Conservation (phyloP, 2,113 vertebrate genomes). For the Chlamydotis undulata region DNA sequence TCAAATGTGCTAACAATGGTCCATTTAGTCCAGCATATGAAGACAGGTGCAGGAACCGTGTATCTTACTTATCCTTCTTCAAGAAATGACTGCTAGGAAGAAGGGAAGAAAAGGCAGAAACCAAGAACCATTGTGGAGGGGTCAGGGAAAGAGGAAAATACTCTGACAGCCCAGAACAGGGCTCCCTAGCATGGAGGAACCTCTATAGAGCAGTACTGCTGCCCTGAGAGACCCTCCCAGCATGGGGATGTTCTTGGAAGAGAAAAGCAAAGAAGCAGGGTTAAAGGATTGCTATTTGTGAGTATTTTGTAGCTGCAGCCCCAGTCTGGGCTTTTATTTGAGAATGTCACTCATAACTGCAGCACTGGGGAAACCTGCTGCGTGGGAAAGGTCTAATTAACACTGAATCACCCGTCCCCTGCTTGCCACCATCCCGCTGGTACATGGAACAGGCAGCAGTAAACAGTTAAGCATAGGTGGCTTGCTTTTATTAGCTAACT, state of each 20-base stretch:
- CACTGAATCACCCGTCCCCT: not conserved
- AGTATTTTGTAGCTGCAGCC: not conserved
- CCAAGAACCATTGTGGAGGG: not conserved
- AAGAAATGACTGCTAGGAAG: not conserved
- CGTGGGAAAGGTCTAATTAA: conserved; percentile 19
- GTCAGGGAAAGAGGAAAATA: not conserved
- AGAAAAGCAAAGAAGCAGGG: not conserved
- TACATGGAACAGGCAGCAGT: not conserved
- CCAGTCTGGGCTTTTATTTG: conserved; percentile 4
- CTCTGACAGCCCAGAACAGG: not conserved
- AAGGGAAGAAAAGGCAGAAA: not conserved
- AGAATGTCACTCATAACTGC: not conserved
- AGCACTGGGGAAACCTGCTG: not conserved
- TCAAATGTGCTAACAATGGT: not conserved
- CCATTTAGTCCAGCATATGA: not conserved
- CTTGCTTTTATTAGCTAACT: conserved; percentile 4
- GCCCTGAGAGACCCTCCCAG: not conserved
- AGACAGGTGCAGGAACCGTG: not conserved
- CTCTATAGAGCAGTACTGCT: not conserved
- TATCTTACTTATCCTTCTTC: not conserved
- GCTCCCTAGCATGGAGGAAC: accelerated
- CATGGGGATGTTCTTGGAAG: not conserved
- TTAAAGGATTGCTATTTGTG: not conserved
- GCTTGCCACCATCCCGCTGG: accelerated
- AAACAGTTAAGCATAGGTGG: not conserved